Conservation (phyloP, 2,888 invertebrate species). For the Nephrotoma guestfalica region DNA sequence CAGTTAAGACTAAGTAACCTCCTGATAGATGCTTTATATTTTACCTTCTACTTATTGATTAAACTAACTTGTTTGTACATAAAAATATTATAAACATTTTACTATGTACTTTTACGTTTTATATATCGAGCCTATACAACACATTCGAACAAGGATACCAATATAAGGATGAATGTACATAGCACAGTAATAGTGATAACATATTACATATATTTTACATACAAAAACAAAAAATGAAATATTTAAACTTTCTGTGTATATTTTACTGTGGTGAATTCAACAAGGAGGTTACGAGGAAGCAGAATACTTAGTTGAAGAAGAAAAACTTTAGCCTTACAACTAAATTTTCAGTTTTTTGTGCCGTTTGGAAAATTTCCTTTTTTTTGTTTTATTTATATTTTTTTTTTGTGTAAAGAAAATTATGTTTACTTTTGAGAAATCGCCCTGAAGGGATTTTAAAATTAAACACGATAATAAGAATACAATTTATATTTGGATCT, state of each 20-base stretch:
- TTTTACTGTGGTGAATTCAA: neutral
- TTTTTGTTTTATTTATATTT: neutral
- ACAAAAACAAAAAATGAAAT: neutral
- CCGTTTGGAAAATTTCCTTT: neutral
- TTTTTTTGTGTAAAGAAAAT: neutral
- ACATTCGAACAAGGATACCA: neutral
- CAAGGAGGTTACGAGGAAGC: neutral
- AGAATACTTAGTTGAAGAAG: neutral
- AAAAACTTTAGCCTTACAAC: neutral
- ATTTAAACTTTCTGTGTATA: neutral
- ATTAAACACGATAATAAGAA: neutral
- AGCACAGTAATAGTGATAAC: neutral
- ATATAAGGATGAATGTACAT: neutral
- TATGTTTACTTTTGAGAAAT: conserved; percentile 2
- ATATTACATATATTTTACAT: neutral
- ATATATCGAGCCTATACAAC: neutral
- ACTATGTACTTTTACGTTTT: neutral
- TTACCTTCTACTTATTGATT: neutral
- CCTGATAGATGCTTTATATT: neutral
- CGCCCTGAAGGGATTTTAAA: conserved; percentile 1
- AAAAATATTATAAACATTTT: neutral
- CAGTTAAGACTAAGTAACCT: neutral
- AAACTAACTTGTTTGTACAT: neutral
- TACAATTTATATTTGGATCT: neutral
- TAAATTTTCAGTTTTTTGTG: neutral